These are phyloP conservation scores for Cryptocephalus moraei DNA, from an alignment of 2,888 invertebrate species.

Conservation along the genomic window DNA sequence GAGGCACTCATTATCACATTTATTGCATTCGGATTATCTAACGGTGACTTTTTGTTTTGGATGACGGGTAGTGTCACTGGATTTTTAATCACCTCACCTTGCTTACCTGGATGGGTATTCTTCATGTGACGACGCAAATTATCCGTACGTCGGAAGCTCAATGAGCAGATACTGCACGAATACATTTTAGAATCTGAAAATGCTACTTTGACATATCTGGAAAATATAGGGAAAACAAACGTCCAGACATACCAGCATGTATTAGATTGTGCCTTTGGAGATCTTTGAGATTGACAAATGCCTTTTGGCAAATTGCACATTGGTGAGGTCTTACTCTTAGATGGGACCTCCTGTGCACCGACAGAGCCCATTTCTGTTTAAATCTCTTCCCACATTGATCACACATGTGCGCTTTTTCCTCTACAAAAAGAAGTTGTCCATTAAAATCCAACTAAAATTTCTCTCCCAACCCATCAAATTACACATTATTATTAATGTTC, in stretches of 20 bases:
- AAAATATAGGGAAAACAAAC: background rate
- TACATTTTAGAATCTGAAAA: slow-evolving; percentile 54
- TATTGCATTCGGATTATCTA: slow-evolving; percentile 37
- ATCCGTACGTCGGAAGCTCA: slow-evolving; percentile 64
- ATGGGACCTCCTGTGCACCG: slow-evolving; percentile 46
- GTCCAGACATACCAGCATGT: slow-evolving; percentile 50
- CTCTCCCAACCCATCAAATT: background rate
- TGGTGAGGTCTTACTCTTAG: slow-evolving; percentile 43
- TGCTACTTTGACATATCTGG: background rate
- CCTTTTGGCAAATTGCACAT: slow-evolving; percentile 56
- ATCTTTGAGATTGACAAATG: slow-evolving; percentile 59
- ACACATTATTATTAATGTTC: background rate
- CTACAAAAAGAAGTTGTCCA: slow-evolving; percentile 29
- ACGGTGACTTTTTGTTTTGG: slow-evolving; percentile 4
- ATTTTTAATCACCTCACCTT: slow-evolving; percentile 26
- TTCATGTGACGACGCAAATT: slow-evolving; percentile 67
- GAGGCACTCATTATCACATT: slow-evolving; percentile 34
- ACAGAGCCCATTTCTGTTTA: slow-evolving; percentile 47
- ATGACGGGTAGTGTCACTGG: slow-evolving; percentile 13
- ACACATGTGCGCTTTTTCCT: slow-evolving; percentile 47
- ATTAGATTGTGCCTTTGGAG: slow-evolving; percentile 58
- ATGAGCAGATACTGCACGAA: slow-evolving; percentile 59
- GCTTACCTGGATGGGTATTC: slow-evolving; percentile 56
- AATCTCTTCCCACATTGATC: slow-evolving; percentile 51
- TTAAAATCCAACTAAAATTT: background rate